phyloP scores from a whole-genome alignment of 2,113 vertebrate genomes.

The Agapornis roseicollis region DNA sequence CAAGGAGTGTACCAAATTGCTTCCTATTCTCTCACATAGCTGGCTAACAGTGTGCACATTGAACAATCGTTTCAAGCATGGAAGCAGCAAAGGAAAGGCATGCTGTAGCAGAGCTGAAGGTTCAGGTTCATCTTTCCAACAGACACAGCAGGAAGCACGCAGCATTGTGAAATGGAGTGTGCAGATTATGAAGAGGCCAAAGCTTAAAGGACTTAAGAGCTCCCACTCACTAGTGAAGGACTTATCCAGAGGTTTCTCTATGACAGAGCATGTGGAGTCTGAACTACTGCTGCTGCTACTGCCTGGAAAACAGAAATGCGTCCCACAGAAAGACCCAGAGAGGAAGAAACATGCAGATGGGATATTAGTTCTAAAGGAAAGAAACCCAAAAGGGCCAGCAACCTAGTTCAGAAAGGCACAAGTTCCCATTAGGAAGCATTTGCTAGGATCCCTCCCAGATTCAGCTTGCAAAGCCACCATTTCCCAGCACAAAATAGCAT shows the following conservation, averaged over 20 bases:
- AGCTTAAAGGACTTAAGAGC: conserved; percentile 78
- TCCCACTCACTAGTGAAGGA: conserved; percentile 90
- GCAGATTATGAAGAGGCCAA: conserved; percentile 71
- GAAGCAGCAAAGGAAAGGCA: conserved; percentile 70
- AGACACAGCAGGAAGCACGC: conserved; percentile 56
- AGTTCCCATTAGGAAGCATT: conserved; percentile 35
- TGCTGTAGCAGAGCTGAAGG: conserved; percentile 59
- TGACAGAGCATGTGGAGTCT: conserved; percentile 86
- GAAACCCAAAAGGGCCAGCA: conserved; percentile 21
- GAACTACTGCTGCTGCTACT: conserved; percentile 88
- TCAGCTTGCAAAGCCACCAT: conserved; percentile 32
- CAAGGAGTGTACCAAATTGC: conserved; percentile 27
- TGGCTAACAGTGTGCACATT: background rate
- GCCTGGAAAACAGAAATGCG: conserved; percentile 86
- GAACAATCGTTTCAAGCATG: conserved; percentile 9
- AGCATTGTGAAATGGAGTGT: conserved; percentile 70
- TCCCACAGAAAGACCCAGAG: conserved; percentile 71
- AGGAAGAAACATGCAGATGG: conserved; percentile 71
- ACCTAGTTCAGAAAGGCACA: background rate
- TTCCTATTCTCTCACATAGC: conserved; percentile 8
- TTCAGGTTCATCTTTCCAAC: conserved; percentile 49
- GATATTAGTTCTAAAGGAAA: conserved; percentile 66
- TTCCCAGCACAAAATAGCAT: conserved; percentile 26
- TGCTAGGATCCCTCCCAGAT: conserved; percentile 12
- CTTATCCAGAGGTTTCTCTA: conserved; percentile 86